Base-by-base conservation (phyloP, 2,113 vertebrate species). In the Suricata suricatta region DNA sequence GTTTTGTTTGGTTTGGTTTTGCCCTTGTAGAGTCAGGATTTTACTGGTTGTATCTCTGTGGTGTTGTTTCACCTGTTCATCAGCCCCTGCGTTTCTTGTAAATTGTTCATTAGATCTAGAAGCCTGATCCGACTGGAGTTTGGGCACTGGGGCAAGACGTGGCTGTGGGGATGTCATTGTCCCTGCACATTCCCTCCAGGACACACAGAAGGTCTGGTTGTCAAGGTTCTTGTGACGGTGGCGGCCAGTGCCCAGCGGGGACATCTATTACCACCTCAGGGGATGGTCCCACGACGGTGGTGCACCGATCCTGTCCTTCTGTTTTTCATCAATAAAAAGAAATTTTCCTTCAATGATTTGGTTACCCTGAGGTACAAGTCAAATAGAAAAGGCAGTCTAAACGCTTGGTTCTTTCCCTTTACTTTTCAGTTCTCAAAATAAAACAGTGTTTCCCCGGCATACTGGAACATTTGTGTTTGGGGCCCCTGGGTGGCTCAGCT, bases 341-440 rank as follows among this genome's bases (percentile, higher is more conserved):
- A 85, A 64, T 27, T 80, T 79, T 85, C 4, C 52, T 63, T 60
- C 66, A 71, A 23, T 76, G 52, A 31, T 69, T 64, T 74, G 54
- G 4, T 68, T 54, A 63, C 47, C 69, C 35, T 82, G 57, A 23
- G 52, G 33, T 63, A 29, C 15, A 38, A 14, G 54, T 96, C n/a
- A 63, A 63, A 25, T 12, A 82, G 82, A 41, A 77, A 69, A 69
- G 54, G 38, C 31, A 63, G 15, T 74, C 68, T 54, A 15, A 21
- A 35, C 5, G 68, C 21, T 54, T 12, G 12, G 21, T 77, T 86
- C 72, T 44, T 71, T 72, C 29, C 72, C 9, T 80, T 63, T 60
- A 63, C 64, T 64, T 63, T 84, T 68, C 12, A 9, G 21, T 72
- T 96, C 90, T 90, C 38, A 94, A 52, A 84, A 92, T 25, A 89